These are phyloP conservation scores for Fregetta grallaria DNA, from an alignment of 2,113 vertebrate species.

Conservation along the genomic window DNA sequence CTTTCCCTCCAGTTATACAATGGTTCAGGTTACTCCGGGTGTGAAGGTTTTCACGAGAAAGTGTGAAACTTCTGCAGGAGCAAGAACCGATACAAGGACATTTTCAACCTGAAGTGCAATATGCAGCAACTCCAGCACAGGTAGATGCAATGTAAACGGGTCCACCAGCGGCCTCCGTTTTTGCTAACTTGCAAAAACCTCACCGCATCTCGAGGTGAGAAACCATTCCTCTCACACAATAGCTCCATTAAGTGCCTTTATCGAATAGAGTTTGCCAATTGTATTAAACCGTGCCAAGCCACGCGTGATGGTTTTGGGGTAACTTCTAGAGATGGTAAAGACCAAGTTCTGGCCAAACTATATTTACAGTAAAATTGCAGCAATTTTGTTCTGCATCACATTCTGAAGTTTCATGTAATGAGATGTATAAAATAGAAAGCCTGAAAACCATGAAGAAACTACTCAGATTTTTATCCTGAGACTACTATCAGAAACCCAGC, in stretches of 20 bases:
- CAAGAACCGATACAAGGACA: not conserved
- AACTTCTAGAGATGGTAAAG: not conserved
- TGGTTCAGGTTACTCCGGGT: not conserved
- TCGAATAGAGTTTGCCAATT: not conserved
- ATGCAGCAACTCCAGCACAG: not conserved
- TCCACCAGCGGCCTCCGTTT: not conserved
- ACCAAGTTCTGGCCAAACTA: not conserved
- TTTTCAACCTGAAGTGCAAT: rapidly evolving
- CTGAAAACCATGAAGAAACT: not conserved
- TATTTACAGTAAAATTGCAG: not conserved
- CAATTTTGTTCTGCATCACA: not conserved
- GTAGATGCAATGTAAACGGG: rapidly evolving
- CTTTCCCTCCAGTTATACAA: not conserved
- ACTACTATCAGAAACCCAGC: not conserved
- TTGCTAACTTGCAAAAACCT: not conserved
- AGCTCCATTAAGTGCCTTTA: not conserved
- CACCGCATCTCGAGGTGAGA: not conserved
- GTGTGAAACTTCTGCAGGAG: not conserved
- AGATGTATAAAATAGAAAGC: not conserved
- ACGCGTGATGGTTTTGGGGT: not conserved
- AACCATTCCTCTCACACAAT: not conserved
- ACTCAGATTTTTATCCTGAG: not conserved
- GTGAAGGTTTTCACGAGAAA: not conserved
- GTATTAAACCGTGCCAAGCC: not conserved
- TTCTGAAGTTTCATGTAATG: not conserved